These are phyloP conservation scores for Drosophila tripunctata DNA, from an alignment of 2,888 invertebrate genomes.

Conservation along the genomic window DNA sequence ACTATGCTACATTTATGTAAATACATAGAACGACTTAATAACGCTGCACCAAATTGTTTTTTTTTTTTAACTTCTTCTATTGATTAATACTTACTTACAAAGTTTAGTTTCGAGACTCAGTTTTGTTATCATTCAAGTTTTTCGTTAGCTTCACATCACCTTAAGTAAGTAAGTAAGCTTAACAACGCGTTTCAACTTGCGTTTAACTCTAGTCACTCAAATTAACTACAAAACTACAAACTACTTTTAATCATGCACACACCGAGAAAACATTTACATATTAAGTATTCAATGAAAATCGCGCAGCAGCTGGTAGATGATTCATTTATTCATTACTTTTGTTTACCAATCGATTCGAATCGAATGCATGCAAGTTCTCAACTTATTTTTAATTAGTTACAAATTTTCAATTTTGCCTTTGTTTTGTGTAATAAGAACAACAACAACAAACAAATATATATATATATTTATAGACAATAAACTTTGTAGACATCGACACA, in stretches of 20 bases:
- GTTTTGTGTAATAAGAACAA: conserved; percentile 42
- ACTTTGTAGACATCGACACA: conserved; percentile 54
- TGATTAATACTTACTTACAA: conserved; percentile 26
- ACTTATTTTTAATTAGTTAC: conserved; percentile 30
- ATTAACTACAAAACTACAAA: conserved; percentile 21
- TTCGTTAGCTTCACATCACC: conserved; percentile 61
- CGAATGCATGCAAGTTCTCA: conserved; percentile 62
- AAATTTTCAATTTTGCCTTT: conserved; percentile 46
- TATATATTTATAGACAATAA: too few relatives aligned
- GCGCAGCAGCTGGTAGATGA: conserved; percentile 51
- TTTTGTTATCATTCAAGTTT: conserved; percentile 50
- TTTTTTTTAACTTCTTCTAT: conserved; percentile 50
- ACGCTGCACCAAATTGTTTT: conserved; percentile 52
- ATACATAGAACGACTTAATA: conserved; percentile 71
- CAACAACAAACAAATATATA: not conserved
- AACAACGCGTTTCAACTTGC: conserved; percentile 59
- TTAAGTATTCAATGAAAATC: conserved; percentile 29
- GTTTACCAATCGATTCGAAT: conserved; percentile 22
- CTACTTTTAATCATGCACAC: conserved; percentile 37
- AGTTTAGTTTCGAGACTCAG: conserved; percentile 59
- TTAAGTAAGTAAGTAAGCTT: conserved; percentile 44
- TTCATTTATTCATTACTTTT: conserved; percentile 20
- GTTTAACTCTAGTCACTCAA: conserved; percentile 41
- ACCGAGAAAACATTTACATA: conserved; percentile 44
- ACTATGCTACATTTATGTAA: conserved; percentile 69